Evolutionary conservation across 2,888 invertebrate genomes (phyloP), one percentile per base, ranked within the genome.

Genomic region (Oscheius sp.): DNA sequence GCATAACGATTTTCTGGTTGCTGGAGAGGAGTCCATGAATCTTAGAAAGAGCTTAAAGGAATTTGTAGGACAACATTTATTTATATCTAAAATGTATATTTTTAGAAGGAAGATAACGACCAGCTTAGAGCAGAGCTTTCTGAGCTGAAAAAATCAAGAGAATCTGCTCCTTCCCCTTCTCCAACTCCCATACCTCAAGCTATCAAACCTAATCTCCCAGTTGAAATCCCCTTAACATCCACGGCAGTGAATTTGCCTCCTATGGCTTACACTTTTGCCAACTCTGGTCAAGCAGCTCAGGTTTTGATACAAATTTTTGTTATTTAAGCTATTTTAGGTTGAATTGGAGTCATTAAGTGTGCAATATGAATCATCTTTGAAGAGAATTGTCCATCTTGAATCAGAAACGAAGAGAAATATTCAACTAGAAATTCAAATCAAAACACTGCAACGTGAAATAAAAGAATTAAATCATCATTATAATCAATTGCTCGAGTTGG

Each of bases 401-500:
- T 10, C 33, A 25, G 67, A 67, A 46, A 33, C 58, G 1, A 46
- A 39, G 17, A 23, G 50, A n/a, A 29, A n/a, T 0, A 33, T 17
- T 12, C 34, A 57, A 10, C 45, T 67, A 6, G 57, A 67, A n/a
- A 45, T 17, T 3, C 57, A 58, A 45, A 25, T 57, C 1, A 45
- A 31, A 20, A 31, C 58, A n/a, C 46, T 67, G 12, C 57, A 67
- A 33, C 29, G 34, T 12, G 58, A 67, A 15, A 5, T 67, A 10
- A 31, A 69, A 50, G 69, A 63, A 20, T 25, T 64, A 6, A 53
- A 23, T 20, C 31, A 45, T 31, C 45, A 69, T 5, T 69, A 69
- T 37, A 52, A 69, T 33, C 64, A 69, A 42, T 25, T 69, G 8
- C 33, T 69, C 1, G 69, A 69, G 20, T 29, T 79, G 69, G 77